Evolutionary conservation across 2,113 vertebrate genomes (phyloP), one percentile per base, ranked within the genome.

Genomic region (Mastomys coucha): DNA sequence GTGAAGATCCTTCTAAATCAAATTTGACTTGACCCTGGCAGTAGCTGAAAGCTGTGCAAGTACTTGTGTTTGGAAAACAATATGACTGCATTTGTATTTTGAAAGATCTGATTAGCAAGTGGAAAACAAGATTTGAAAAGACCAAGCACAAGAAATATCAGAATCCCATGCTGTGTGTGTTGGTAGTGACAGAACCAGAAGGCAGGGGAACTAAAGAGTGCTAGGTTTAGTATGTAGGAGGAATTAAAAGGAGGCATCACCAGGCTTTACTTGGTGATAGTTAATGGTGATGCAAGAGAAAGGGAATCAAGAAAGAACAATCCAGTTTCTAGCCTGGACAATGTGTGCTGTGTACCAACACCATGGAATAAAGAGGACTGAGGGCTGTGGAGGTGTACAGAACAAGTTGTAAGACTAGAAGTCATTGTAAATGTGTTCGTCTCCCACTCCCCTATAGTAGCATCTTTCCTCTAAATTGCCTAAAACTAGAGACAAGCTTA

Each of bases 361-460:
- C 0, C 2, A 8, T 5, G 26, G 75, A 84, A n/a, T 10, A 20
- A 53, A 81, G 42, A 45, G 51, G 33, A n/a, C 3, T 1, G 11
- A 14, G 39, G 28, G 16, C 49, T 13, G 0, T 0, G 4, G 20
- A 75, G 17, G 17, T 5, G 0, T 45, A 31, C 10, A 16, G 2
- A n/a, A 11, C 7, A n/a, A n/a, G 22, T 4, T 22, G 14, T 5
- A 36, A 58, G 69, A 28, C 7, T 7, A 5, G 5, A 22, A 19
- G 39, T 67, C 90, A 36, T n/a, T 67, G 31, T 36, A 60, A 56
- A 12, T 7, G 22, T 3, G 4, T n/a, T 22, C 13, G 2, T 2
- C 11, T 42, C 56, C 72, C 36, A 4, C 17, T 63, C 45, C 51
- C 6, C 9, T 28, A 0, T 81, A 77, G 16, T 51, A 60, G 31